Base-by-base conservation (phyloP, 1,140 invertebrate genomes). In the Batillaria attramentaria region DNA sequence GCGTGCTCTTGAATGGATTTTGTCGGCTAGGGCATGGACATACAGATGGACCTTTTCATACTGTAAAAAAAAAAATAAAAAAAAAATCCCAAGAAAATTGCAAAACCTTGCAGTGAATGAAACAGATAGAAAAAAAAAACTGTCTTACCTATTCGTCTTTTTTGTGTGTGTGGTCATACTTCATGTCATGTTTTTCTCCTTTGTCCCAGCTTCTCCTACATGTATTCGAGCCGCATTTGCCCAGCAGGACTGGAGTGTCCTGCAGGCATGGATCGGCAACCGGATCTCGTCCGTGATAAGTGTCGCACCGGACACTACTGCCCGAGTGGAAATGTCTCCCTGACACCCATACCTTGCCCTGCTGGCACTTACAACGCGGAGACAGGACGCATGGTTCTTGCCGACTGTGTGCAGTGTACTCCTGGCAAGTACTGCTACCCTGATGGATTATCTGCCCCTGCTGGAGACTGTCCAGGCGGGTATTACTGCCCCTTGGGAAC, bases 181-280 rank as follows among this genome's bases (percentile, higher is more conserved):
- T 50, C 46, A 50, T 24, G 10, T 50, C 10, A n/a, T 2, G 1
- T 20, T 65, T 24, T 65, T 28, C 16, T 3, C 62, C 10, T n/a
- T 43, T 70, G 41, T 41, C 33, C 28, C 73, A 75, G 73, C 20
- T 65, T 42, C 20, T 42, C 83, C 5, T 84, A 79, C 79, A 90
- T 90, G 89, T 68, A 72, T 20, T 75, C 81, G 1, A 79, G 84
- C 31, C 72, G 85, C 3, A 84, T 80, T 20, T 90, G 88, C 83
- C 88, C 88, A 39, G 86, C 87, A 18, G 89, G 89, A 57, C 78
- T 87, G 33, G 87, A 90, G 62, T 90, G 89, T 81, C 88, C 88
- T 24, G 82, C 85, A 31, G 88, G 87, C 72, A 89, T 89, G 89
- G 37, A 42, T n/a, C 60, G 79, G 39, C 79, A 82, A 66, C 89